Conservation (phyloP, 2,888 invertebrate species). For the Polietes domitor region DNA sequence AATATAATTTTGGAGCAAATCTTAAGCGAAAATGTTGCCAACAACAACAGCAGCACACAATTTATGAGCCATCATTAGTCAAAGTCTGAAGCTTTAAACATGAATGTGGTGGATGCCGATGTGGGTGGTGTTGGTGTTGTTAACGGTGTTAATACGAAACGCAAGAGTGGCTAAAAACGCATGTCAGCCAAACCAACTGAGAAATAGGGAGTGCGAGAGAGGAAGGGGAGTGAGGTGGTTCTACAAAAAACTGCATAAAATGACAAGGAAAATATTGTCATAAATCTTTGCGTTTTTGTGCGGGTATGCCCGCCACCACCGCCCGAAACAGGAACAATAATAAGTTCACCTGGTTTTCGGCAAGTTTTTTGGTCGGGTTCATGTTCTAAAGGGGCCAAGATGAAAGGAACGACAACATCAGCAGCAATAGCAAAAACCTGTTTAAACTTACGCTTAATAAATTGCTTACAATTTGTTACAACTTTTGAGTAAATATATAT, state of each 20-base stretch:
- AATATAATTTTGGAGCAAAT: neutral
- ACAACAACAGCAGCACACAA: conserved; percentile 37
- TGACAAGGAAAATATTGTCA: conserved; percentile 40
- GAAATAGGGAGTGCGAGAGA: neutral
- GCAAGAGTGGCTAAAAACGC: neutral
- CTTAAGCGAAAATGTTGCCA: conserved; percentile 15
- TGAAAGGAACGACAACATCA: conserved; percentile 26
- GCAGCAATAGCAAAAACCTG: conserved; percentile 12
- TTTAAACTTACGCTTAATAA: conserved; percentile 50
- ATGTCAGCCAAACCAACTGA: neutral
- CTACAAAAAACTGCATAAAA: conserved; percentile 21
- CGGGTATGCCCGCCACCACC: neutral
- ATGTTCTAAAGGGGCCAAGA: neutral
- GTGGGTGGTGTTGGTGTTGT: neutral
- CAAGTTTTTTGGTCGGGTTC: neutral
- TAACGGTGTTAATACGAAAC: neutral
- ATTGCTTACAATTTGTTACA: conserved; percentile 35
- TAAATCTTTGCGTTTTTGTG: conserved; percentile 46
- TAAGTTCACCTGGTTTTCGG: conserved; percentile 22
- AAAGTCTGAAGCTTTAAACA: conserved; percentile 40
- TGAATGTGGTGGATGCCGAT: neutral
- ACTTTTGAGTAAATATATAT: too few species aligned
- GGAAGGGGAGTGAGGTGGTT: too few species aligned
- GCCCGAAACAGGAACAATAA: neutral
- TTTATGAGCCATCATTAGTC: conserved; percentile 44